These are phyloP conservation scores for Artibeus lituratus DNA, from an alignment of 2,797 vertebrate species.

Conservation along the genomic window DNA sequence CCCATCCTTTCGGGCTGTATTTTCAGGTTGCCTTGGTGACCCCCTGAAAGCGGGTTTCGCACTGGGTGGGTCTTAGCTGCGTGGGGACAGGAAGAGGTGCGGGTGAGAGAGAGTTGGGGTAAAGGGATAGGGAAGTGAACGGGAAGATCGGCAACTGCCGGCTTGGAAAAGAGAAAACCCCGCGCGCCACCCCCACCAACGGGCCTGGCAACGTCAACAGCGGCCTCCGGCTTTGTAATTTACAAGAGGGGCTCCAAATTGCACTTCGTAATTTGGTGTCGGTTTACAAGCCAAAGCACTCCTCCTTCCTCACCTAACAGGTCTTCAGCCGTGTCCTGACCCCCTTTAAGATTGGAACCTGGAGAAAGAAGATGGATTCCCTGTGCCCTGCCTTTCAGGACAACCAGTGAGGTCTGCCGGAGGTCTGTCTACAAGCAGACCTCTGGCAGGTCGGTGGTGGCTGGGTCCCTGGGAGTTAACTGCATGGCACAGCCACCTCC, in stretches of 20 bases:
- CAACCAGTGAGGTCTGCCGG: conserved; percentile 76
- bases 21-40: background rate
- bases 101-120: background rate
- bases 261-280: conserved; percentile 80
- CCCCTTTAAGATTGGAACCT: conserved; percentile 77
- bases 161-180: background rate
- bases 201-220: conserved; percentile 52
- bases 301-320: conserved; percentile 75
- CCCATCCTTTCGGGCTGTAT: accelerated
- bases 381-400: conserved; percentile 70
- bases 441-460: too few relatives aligned
- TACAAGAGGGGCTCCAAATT: conserved; percentile 63
- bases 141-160: accelerated
- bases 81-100: accelerated
- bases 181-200: background rate
- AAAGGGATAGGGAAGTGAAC: background rate
- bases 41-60: background rate
- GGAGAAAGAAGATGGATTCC: conserved; percentile 70
- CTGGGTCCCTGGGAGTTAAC: background rate
- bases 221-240: conserved; percentile 71
- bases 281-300: conserved; percentile 76
- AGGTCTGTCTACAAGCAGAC: too few relatives aligned
- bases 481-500: accelerated
- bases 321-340: conserved; percentile 67
- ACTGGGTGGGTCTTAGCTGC: too few relatives aligned